Percentiles rank a stretch among this genome's conserved stretches.
phyloP scores from a whole-genome alignment of 2,113 vertebrate genomes.

The Paramormyrops kingsleyae region DNA sequence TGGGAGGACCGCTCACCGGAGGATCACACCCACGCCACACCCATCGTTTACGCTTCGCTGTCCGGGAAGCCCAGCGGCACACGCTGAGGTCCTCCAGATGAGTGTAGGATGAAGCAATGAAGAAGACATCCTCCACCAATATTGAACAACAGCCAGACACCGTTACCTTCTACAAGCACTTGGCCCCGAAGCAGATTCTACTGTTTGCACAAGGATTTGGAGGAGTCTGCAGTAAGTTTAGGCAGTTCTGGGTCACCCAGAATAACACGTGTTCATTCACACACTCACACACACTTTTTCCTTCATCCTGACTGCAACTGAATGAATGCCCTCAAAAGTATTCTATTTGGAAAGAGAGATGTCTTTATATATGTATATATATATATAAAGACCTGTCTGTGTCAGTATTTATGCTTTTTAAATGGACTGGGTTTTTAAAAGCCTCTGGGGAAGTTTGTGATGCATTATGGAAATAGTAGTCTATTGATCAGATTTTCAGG shows the following conservation, averaged over 20 bases:
- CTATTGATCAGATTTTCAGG: neutral
- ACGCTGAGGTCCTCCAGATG: neutral
- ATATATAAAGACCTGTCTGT: neutral
- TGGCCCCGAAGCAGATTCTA: neutral
- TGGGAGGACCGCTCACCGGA: slow-evolving; percentile 78
- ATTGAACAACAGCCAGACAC: neutral
- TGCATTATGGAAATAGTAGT: neutral
- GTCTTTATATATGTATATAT: too few relatives aligned
- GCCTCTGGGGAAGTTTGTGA: neutral
- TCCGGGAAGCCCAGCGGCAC: slow-evolving; percentile 23
- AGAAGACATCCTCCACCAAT: neutral
- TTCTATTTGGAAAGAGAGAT: neutral
- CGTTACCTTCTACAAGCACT: neutral
- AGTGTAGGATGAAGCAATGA: neutral
- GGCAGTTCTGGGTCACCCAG: neutral
- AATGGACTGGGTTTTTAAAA: neutral
- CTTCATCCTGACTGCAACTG: neutral
- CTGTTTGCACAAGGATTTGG: neutral
- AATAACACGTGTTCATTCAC: neutral
- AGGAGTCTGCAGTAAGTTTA: neutral
- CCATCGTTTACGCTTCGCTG: slow-evolving; percentile 79
- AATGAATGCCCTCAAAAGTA: neutral
- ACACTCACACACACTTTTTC: neutral
- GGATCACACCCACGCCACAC: slow-evolving; percentile 68
- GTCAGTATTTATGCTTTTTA: neutral